Percentiles rank a stretch among this genome's conserved stretches.
Evolutionary conservation across 2,113 vertebrate species (phyloP).

Genomic region (Calidris pugnax): DNA sequence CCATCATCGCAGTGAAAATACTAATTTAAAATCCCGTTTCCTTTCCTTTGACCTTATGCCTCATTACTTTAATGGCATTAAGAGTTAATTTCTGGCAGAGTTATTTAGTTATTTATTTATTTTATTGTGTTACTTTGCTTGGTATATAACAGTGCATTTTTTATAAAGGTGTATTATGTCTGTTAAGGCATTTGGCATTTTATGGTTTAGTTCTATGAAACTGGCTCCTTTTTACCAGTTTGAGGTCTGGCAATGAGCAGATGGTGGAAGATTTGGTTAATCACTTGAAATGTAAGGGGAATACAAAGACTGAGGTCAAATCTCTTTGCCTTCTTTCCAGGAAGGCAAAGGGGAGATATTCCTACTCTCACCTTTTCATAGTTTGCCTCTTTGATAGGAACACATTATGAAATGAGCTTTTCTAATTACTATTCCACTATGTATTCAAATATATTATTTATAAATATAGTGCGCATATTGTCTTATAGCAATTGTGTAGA

Average conservation of each 20-base stretch:
- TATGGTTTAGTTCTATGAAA: neutral
- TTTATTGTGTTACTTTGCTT: neutral
- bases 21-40: slow-evolving; percentile 54
- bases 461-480: neutral
- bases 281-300: neutral
- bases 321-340: neutral
- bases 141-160: neutral
- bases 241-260: neutral
- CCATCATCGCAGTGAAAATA: slow-evolving; percentile 54
- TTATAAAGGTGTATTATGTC: neutral
- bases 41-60: slow-evolving; percentile 54
- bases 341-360: neutral
- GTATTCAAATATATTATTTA: slow-evolving; percentile 27
- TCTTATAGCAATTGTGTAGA: neutral
- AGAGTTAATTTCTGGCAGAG: neutral
- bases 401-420: neutral
- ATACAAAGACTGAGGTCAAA: neutral
- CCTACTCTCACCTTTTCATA: neutral
- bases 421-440: slow-evolving; percentile 19
- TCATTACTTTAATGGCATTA: slow-evolving; percentile 59
- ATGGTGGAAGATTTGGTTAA: neutral
- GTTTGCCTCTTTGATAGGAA: neutral
- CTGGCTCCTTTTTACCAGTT: neutral
- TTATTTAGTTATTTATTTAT: neutral
- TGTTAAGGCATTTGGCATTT: neutral